Evolutionary conservation across 2,888 invertebrate genomes (phyloP).

Genomic region (Himalopsyche anomala): DNA sequence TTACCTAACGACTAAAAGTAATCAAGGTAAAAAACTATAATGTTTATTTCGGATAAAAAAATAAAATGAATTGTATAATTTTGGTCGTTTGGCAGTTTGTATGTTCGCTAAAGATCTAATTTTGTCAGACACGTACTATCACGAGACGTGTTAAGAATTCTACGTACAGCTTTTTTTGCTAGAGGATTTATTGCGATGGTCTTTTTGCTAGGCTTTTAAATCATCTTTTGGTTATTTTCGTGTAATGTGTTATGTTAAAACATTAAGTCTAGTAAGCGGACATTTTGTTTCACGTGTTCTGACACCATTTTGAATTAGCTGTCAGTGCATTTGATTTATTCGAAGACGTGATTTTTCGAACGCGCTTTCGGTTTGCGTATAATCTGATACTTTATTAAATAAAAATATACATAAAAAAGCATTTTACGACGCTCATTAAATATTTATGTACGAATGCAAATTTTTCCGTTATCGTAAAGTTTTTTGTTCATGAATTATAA

Average conservation of each 20-base stretch:
- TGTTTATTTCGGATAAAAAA: too few relatives aligned
- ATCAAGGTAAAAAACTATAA: too few relatives aligned
- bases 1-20: too few relatives aligned
- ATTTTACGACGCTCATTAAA: constrained; percentile 3
- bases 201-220: constrained; percentile 26
- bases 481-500: neutral
- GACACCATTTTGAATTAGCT: constrained; percentile 34
- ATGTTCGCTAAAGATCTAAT: constrained; percentile 12
- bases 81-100: neutral
- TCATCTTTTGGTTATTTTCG: constrained; percentile 29
- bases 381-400: constrained; percentile 34
- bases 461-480: neutral
- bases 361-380: neutral
- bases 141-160: constrained; percentile 29
- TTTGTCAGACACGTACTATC: constrained; percentile 1
- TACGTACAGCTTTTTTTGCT: neutral
- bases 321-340: constrained; percentile 34
- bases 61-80: neutral
- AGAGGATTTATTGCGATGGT: constrained; percentile 27
- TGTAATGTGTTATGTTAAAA: constrained; percentile 30
- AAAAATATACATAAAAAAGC: neutral
- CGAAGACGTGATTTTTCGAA: constrained; percentile 20
- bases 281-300: constrained; percentile 31
- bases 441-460: constrained; percentile 4
- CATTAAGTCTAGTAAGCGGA: constrained; percentile 16